phyloP scores from a whole-genome alignment of 2,797 vertebrate species.

The Cyprinodon diabolis region DNA sequence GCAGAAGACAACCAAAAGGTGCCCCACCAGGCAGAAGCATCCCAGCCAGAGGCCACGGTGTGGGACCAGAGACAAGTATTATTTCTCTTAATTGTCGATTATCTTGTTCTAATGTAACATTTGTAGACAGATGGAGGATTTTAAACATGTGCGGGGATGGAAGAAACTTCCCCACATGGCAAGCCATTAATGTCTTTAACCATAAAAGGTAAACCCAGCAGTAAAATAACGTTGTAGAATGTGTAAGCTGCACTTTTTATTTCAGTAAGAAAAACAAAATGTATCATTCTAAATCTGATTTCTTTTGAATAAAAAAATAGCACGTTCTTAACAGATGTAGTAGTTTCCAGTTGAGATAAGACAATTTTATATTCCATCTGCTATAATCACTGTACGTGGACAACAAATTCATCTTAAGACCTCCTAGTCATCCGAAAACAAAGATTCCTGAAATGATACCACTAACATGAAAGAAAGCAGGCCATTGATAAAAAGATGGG shows the following conservation, averaged over 20 bases:
- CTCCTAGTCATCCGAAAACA: slow-evolving; percentile 28
- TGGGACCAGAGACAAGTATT: no score
- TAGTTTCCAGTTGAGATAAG: not conserved
- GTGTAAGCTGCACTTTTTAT: not conserved
- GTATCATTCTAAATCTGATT: not conserved
- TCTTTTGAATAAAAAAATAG: not conserved
- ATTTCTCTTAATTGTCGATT: no score
- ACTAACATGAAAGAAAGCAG: slow-evolving; percentile 53
- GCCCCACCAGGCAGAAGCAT: no score
- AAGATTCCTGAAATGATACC: slow-evolving; percentile 56
- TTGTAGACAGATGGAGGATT: no score
- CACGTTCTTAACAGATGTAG: not conserved
- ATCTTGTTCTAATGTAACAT: no score
- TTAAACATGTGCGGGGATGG: no score
- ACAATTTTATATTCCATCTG: not conserved
- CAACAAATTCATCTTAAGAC: slow-evolving; percentile 27
- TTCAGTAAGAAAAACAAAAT: not conserved
- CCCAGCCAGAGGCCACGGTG: no score
- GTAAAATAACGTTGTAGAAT: not conserved
- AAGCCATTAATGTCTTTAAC: no score
- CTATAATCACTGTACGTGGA: slow-evolving; percentile 16
- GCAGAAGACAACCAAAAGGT: no score
- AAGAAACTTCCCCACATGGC: no score
- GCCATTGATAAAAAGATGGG: slow-evolving; percentile 60
- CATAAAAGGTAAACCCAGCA: not conserved